phyloP scores from a whole-genome alignment of 1,140 invertebrate genomes.

The Thalassaphorura encarpata region DNA sequence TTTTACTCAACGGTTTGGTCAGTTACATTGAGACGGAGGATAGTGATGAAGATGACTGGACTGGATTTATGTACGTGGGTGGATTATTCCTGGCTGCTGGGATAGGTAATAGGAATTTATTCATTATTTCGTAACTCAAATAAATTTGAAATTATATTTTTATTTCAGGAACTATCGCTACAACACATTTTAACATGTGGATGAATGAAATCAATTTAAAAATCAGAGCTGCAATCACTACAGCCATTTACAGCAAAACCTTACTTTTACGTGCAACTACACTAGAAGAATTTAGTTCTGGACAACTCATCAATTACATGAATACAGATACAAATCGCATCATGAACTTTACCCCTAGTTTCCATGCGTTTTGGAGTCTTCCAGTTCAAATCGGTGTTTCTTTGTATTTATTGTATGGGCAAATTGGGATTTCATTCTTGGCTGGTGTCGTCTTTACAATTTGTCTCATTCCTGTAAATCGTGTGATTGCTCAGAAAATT shows the following conservation, averaged over 20 bases:
- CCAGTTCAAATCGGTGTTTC: slow-evolving; percentile 63
- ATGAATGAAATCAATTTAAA: slow-evolving; percentile 77
- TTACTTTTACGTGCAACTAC: slow-evolving; percentile 46
- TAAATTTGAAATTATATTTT: slow-evolving; percentile 23
- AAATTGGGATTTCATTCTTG: slow-evolving; percentile 84
- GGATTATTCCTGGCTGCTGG: slow-evolving; percentile 57
- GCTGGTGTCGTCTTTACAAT: slow-evolving; percentile 78
- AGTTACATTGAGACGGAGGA: slow-evolving; percentile 68
- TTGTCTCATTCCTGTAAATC: slow-evolving; percentile 89
- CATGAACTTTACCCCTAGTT: slow-evolving; percentile 88
- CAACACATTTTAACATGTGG: slow-evolving; percentile 79
- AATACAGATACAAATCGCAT: slow-evolving; percentile 76
- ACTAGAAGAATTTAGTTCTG: slow-evolving; percentile 45
- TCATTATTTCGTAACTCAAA: neutral
- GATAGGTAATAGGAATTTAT: slow-evolving; percentile 42
- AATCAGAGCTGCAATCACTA: slow-evolving; percentile 71
- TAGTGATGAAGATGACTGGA: slow-evolving; percentile 5
- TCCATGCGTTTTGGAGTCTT: slow-evolving; percentile 87
- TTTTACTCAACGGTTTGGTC: slow-evolving; percentile 74
- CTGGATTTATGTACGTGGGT: slow-evolving; percentile 69
- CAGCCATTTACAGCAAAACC: slow-evolving; percentile 76
- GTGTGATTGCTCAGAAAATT: slow-evolving; percentile 79
- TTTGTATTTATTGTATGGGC: slow-evolving; percentile 67
- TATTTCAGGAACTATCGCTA: slow-evolving; percentile 57
- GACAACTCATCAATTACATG: slow-evolving; percentile 94